Evolutionary conservation across 2,888 invertebrate species (phyloP).

Genomic region (Drosophila subquinaria): DNA sequence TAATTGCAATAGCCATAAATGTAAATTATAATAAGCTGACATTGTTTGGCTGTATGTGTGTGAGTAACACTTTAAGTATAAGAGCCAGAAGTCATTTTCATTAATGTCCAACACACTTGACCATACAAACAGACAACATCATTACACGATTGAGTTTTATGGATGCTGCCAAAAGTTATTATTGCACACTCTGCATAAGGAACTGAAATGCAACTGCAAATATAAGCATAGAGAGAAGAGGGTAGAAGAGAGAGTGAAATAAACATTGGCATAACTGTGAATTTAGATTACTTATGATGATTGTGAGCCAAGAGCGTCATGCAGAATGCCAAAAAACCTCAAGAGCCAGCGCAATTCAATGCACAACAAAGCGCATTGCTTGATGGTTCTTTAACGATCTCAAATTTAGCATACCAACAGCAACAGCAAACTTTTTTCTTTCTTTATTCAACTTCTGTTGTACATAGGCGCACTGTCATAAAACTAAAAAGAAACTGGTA

Average conservation of each 20-base stretch:
- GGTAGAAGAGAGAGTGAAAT: slow-evolving; percentile 2
- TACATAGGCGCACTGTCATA: slow-evolving; percentile 41
- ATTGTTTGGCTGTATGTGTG: background rate
- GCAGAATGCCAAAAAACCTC: slow-evolving; percentile 27
- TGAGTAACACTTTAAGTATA: slow-evolving; percentile 10
- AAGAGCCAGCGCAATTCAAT: slow-evolving; percentile 31
- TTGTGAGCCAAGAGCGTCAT: slow-evolving; percentile 38
- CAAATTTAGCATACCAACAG: slow-evolving; percentile 47
- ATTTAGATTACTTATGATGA: slow-evolving; percentile 78
- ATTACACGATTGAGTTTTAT: slow-evolving; percentile 38
- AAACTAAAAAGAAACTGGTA: slow-evolving; percentile 19
- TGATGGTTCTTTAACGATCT: slow-evolving; percentile 66
- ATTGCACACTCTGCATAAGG: slow-evolving; percentile 54
- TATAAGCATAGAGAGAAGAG: slow-evolving; percentile 7
- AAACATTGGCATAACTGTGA: slow-evolving; percentile 68
- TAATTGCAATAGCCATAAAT: slow-evolving; percentile 75
- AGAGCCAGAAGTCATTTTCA: slow-evolving; percentile 37
- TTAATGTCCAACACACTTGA: slow-evolving; percentile 45
- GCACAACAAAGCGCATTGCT: slow-evolving; percentile 63
- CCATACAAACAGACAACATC: slow-evolving; percentile 21
- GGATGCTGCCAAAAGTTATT: slow-evolving; percentile 63
- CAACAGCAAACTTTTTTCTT: slow-evolving; percentile 6
- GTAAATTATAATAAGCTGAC: slow-evolving; percentile 60
- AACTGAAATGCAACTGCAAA: background rate
- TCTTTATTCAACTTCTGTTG: slow-evolving; percentile 15